Base-by-base conservation (phyloP, 2,888 invertebrate species). In the Bruchidius siliquastri region DNA sequence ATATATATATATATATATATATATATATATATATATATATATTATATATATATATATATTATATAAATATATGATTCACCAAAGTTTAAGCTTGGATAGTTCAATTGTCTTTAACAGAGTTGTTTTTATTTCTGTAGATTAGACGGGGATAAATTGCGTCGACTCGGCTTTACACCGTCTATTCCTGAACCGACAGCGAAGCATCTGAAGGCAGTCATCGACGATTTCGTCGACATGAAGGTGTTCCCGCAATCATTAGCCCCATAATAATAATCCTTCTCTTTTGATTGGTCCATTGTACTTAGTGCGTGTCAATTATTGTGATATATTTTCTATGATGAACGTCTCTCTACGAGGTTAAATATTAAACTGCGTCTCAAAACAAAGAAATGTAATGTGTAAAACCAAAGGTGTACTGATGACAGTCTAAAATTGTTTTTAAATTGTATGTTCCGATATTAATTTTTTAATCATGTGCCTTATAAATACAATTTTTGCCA, bases 151-250 rank as follows among this genome's bases (percentile, higher is more conserved):
- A 93, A 92, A 85, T 86, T 96, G 68, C 88, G 88, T 82, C 81
- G 87, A 67, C 83, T 88, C 74, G 90, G 92, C 3, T 92, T 94
- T 26, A 26, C 26, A 26, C 26, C 26, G 8, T 26, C 26, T 26
- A 8, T 26, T 26, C 26, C 26, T 26, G 26, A 26, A 26, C 49
- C 49, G 18, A 92, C 91, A 8, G 71, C 72, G 2, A 82, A 84
- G 2, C 79, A 81, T 70, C 71, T 85, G 30, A 83, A 80, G 69
- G 81, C 93, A 91, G 91, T 96, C 74, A 87, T 96, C 26, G 90
- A 94, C 79, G 96, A 96, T 87, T 96, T 93, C 83, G 90, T 93
- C 71, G 87, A 89, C 69, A 94, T 95, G 92, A 92, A 94, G 81
- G 89, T 96, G 76, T 96, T 96, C 86, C 96, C 96, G 0, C 90